Percentiles rank a stretch among this genome's conserved stretches.
Conservation (phyloP, 2,888 invertebrate genomes). For the Athalia rosae region DNA sequence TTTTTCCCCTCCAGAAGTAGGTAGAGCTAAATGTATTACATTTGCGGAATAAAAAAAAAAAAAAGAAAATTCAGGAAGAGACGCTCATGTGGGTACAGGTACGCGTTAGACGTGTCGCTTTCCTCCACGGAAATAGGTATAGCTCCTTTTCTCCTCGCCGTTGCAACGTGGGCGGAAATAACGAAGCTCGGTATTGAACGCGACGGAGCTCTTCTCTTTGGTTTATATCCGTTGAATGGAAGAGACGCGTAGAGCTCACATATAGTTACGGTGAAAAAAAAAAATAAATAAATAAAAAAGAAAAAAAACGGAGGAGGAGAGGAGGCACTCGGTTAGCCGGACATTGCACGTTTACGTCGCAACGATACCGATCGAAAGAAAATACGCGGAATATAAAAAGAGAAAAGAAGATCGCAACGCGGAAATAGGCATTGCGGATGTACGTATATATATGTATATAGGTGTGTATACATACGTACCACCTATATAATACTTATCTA, state of each 20-base stretch:
- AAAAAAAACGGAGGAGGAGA: constrained; percentile 17
- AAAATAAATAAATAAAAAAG: no score
- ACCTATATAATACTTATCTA: not conserved
- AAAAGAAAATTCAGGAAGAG: no score
- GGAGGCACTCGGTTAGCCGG: constrained; percentile 2
- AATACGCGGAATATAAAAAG: constrained; percentile 5
- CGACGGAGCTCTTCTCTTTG: constrained; percentile 15
- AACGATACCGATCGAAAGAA: constrained; percentile 31
- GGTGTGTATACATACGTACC: no score
- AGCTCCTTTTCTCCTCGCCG: not conserved
- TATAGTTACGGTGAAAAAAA: no score
- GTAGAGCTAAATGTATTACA: no score
- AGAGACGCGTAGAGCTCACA: no score
- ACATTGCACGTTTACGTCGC: constrained; percentile 24
- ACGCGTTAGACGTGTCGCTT: no score
- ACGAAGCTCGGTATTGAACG: constrained; percentile 24
- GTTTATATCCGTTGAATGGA: no score
- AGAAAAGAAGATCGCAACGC: not conserved
- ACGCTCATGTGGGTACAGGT: no score
- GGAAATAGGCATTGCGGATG: not conserved
- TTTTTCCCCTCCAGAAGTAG: constrained; percentile 15
- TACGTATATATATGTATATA: not conserved
- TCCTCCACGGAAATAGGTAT: not conserved
- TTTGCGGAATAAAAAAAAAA: no score
- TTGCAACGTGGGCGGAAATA: constrained; percentile 4